Base-by-base conservation (phyloP, 1,140 invertebrate species). In the Drosophila setifemur region DNA sequence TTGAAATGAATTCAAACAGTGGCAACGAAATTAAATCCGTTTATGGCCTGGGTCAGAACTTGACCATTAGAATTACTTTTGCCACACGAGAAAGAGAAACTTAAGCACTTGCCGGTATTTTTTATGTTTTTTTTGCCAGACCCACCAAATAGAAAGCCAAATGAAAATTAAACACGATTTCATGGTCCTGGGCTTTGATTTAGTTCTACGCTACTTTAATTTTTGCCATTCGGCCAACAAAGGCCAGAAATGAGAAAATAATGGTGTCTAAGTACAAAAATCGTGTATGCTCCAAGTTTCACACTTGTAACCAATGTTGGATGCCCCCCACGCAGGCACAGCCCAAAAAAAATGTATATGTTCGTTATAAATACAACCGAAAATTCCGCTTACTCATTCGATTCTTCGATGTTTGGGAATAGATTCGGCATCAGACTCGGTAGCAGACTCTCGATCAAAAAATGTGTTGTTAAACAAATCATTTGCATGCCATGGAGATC, bases 181-280 rank as follows among this genome's bases (percentile, higher is more conserved):
- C 81, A 68, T 60, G 67, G 55, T 73, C 77, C 83, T 86, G 73
- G 61, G 44, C 44, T 79, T 74, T 73, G 71, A 66, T 86, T 75
- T 79, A 81, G 79, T 85, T 85, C 81, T 85, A 85, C 81, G 26
- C 81, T 85, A 75, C 79, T 85, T 85, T 79, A 85, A 68, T 83
- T 82, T 76, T 58, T 40, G 47, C 50, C 73, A 52, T n/a, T n/a
- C 31, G 14, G 7, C 16, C 39, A 66, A 68, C 48, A 53, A 55
- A 48, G 23, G 21, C 44, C 19, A 16, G 14, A 81, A 78, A 74
- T 78, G 49, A 37, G 60, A 85, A 85, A 85, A 66, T 83, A 78
- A 83, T 85, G 78, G 73, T 68, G 42, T 53, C 28, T 50, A 35
- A 64, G 45, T 53, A 39, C 33, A 28, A 19, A 28, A 73, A 70